phyloP scores from a whole-genome alignment of 2,113 vertebrate species.

The Alexandromys fortis region DNA sequence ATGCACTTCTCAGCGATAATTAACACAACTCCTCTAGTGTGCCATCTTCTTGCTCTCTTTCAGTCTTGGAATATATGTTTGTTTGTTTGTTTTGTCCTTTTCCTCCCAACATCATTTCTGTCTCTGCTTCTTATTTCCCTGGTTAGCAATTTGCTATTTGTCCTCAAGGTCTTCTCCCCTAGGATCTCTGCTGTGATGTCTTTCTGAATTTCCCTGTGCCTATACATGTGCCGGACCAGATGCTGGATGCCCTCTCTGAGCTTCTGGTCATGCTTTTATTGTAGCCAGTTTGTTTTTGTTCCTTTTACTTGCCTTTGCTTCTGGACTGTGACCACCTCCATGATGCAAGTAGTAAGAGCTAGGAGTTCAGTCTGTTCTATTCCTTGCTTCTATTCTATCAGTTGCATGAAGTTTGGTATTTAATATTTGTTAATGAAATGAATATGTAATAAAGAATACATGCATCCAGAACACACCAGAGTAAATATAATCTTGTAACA shows the following conservation, averaged over 20 bases:
- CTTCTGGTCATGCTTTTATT: conserved; percentile 32
- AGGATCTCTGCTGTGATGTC: background rate
- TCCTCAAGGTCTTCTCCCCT: background rate
- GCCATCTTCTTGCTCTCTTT: conserved; percentile 6
- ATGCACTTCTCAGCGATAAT: background rate
- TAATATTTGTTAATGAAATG: conserved; percentile 20
- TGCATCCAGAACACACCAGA: background rate
- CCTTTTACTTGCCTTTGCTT: background rate
- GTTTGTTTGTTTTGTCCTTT: background rate
- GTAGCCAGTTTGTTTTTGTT: background rate
- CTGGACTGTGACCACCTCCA: background rate
- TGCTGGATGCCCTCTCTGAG: background rate
- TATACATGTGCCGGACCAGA: background rate
- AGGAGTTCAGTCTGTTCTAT: background rate
- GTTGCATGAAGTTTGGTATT: background rate
- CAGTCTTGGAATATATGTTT: conserved; percentile 21
- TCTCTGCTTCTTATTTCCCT: background rate
- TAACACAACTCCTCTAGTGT: background rate
- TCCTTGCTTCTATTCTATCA: background rate
- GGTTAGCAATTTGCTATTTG: background rate
- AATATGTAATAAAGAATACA: background rate
- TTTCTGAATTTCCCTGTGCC: conserved; percentile 18
- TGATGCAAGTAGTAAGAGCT: background rate
- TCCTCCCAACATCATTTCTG: background rate
- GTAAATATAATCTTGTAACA: conserved; percentile 43